A percentile compares a stretch with the other conserved stretches of the same genome.
Conservation (phyloP, 2,113 vertebrate genomes). For the Entelurus aequoreus region DNA sequence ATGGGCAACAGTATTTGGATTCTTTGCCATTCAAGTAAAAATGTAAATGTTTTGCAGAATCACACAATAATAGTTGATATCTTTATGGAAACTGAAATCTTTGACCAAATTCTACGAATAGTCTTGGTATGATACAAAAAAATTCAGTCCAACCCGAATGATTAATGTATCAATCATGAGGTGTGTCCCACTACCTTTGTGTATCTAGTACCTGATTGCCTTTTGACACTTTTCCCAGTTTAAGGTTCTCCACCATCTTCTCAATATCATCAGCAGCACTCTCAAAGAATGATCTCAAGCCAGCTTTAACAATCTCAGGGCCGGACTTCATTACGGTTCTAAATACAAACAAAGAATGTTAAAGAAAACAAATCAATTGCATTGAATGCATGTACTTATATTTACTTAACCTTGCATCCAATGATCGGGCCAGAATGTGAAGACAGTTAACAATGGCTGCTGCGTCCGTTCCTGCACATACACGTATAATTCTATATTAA, state of each 20-base stretch:
- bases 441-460: slow-evolving; percentile 88
- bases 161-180: background rate
- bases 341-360: background rate
- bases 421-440: slow-evolving; percentile 86
- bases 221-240: slow-evolving; percentile 86
- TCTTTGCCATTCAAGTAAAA: background rate
- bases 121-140: too few relatives aligned
- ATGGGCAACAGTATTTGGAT: background rate
- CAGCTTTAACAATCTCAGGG: slow-evolving; percentile 95
- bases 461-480: slow-evolving; percentile 81
- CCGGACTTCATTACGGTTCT: slow-evolving; percentile 96
- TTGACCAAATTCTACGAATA: too few relatives aligned
- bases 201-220: slow-evolving; percentile 74
- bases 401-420: slow-evolving; percentile 81
- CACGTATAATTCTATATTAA: slow-evolving; percentile 8
- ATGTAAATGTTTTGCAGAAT: background rate
- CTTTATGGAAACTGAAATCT: too few relatives aligned
- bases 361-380: background rate
- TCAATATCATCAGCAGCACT: slow-evolving; percentile 91
- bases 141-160: too few relatives aligned
- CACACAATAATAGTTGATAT: too few relatives aligned
- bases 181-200: background rate
- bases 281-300: slow-evolving; percentile 88
- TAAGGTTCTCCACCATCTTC: slow-evolving; percentile 92
- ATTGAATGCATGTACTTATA: background rate